Base-by-base conservation (phyloP, 2,113 vertebrate species). In the Willisornis vidua region DNA sequence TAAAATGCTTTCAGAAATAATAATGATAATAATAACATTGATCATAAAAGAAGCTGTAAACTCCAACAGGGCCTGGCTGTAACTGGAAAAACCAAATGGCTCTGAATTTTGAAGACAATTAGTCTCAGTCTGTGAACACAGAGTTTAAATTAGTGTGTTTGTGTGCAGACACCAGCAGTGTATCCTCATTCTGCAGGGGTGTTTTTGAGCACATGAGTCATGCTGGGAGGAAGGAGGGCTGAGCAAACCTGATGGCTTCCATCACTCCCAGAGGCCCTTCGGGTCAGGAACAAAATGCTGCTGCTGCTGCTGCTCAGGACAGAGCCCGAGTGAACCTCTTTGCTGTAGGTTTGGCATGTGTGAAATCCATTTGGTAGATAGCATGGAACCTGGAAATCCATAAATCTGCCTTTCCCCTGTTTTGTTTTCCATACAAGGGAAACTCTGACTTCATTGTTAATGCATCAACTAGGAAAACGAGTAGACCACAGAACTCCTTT, bases 401-500 rank as follows among this genome's bases (percentile, higher is more conserved):
- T 81, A 86, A 75, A 87, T 72, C 86, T 66, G 73, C 70, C 57
- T 57, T 63, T n/a, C 29, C 57, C 10, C 45, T 28, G 55, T 70
- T 85, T 61, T 67, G 51, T 68, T 75, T 75, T 68, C 65, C 49
- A 31, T 46, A 49, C 54, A 90, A 91, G 84, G 85, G 90, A 93
- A 96, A 74, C 41, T 92, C 79, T 96, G 94, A 95, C 94, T 79
- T 96, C 94, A 93, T 1, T 79, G 54, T 35, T 75, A 81, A 62
- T 76, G 76, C 76, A 93, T 26, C 92, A 87, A 78, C 41, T 26
- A 86, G 92, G 86, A 93, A 90, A 90, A 68, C 73, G 45, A 90
- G 45, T 9, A 90, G 85, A 91, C 93, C 93, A 86, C 86, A 92
- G 87, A 93, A 78, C 43, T 77, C 66, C 57, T 93, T 87, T 2